Percentiles rank a stretch among this genome's conserved stretches.
phyloP scores from a whole-genome alignment of 2,797 vertebrate species.

The Lophotriccus pileatus region DNA sequence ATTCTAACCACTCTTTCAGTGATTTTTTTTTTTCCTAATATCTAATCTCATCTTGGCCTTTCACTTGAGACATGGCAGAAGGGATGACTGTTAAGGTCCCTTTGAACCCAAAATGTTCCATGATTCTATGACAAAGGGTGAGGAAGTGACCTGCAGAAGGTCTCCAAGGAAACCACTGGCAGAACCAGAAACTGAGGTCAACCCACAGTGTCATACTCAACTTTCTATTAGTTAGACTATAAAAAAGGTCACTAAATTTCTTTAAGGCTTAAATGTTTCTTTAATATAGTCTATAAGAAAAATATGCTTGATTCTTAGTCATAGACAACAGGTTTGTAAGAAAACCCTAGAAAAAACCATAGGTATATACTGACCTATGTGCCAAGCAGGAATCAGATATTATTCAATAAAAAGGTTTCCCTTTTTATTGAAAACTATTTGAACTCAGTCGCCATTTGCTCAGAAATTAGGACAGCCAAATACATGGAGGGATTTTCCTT shows the following conservation, averaged over 20 bases:
- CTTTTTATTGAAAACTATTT: neutral
- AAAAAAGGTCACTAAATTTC: neutral
- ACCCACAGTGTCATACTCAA: neutral
- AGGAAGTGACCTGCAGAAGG: neutral
- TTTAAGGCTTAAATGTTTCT: neutral
- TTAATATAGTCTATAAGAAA: neutral
- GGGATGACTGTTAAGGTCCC: neutral
- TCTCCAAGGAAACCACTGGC: conserved; percentile 16
- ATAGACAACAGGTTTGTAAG: neutral
- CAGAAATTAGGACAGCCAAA: neutral
- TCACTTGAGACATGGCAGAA: neutral
- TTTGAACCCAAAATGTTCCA: neutral
- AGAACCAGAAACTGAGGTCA: neutral
- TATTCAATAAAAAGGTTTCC: neutral
- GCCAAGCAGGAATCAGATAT: neutral
- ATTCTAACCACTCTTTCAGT: neutral
- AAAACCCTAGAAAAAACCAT: neutral
- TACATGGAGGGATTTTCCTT: neutral
- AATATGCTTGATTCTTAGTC: neutral
- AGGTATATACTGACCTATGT: neutral
- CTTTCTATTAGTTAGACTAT: neutral
- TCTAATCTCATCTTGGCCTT: neutral
- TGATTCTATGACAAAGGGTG: neutral
- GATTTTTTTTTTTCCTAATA: neutral
- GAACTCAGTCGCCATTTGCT: neutral